Evolutionary conservation across 1,140 invertebrate species (phyloP).

Genomic region (Triops cancriformis): DNA sequence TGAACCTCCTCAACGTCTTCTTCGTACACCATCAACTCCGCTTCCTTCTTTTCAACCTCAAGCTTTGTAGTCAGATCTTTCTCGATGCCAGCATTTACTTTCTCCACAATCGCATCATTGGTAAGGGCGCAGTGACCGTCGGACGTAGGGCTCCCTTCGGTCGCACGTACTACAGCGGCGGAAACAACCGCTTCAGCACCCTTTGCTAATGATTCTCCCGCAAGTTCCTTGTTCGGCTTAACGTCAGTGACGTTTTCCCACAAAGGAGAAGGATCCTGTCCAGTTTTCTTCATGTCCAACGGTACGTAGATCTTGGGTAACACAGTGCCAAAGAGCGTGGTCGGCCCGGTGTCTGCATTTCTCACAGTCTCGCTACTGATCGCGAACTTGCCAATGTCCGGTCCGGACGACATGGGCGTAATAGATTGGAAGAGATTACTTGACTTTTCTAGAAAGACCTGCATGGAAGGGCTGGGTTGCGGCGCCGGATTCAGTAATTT

Average conservation of each 20-base stretch:
- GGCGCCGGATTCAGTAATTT: conserved; percentile 72
- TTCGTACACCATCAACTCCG: not conserved
- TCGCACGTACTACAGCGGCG: not conserved
- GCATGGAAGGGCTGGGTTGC: conserved; percentile 63
- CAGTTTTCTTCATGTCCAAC: conserved; percentile 17
- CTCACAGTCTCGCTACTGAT: conserved; percentile 26
- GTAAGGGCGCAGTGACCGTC: no score
- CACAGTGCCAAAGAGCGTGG: not conserved
- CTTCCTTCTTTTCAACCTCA: conserved; percentile 10
- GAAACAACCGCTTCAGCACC: conserved; percentile 11
- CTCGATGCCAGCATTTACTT: conserved; percentile 50
- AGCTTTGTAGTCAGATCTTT: conserved; percentile 15
- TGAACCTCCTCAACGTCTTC: not conserved
- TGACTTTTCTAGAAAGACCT: conserved; percentile 53
- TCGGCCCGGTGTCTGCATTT: conserved; percentile 12
- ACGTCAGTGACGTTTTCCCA: not conserved
- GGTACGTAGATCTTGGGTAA: not conserved
- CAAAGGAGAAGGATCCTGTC: not conserved
- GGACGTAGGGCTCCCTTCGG: not conserved
- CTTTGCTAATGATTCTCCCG: not conserved
- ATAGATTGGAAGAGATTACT: conserved; percentile 38
- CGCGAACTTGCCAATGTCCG: conserved; percentile 20
- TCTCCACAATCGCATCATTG: conserved; percentile 29
- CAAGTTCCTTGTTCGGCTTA: not conserved
- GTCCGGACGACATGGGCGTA: conserved; percentile 15